Conservation (phyloP, 1,140 invertebrate species). For the Danaus plexippus region DNA sequence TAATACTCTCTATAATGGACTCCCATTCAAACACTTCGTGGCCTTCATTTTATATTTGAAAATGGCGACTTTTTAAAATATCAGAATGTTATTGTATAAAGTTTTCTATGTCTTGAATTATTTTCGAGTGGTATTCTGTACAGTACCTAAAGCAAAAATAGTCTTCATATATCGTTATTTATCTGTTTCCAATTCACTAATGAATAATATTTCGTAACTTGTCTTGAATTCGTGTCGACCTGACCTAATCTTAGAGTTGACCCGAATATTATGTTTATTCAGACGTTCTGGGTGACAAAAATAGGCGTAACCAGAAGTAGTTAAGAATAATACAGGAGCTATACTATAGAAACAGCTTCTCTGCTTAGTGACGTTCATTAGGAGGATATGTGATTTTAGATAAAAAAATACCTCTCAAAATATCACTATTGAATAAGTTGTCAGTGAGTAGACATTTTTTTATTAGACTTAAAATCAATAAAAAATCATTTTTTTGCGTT, state of each 20-base stretch:
- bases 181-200: slow-evolving; percentile 9
- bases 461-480: no score
- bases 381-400: no score
- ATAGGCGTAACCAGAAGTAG: slow-evolving; percentile 17
- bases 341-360: no score
- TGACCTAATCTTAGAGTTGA: slow-evolving; percentile 31
- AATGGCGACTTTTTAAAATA: slow-evolving; percentile 12
- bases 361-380: no score
- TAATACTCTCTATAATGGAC: slow-evolving; percentile 27
- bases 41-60: slow-evolving; percentile 20
- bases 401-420: no score
- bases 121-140: not conserved
- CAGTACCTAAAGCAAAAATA: not conserved
- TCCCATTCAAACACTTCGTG: slow-evolving; percentile 23
- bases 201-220: slow-evolving; percentile 17
- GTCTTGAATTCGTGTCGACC: slow-evolving; percentile 20
- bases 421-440: no score
- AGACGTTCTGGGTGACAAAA: slow-evolving; percentile 24
- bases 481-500: no score
- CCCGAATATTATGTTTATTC: slow-evolving; percentile 23
- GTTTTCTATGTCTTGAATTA: not conserved
- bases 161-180: slow-evolving; percentile 5
- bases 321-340: slow-evolving; percentile 9
- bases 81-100: slow-evolving; percentile 1
- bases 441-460: no score